Base-by-base conservation (phyloP, 2,113 vertebrate genomes). In the Aegithalos caudatus region DNA sequence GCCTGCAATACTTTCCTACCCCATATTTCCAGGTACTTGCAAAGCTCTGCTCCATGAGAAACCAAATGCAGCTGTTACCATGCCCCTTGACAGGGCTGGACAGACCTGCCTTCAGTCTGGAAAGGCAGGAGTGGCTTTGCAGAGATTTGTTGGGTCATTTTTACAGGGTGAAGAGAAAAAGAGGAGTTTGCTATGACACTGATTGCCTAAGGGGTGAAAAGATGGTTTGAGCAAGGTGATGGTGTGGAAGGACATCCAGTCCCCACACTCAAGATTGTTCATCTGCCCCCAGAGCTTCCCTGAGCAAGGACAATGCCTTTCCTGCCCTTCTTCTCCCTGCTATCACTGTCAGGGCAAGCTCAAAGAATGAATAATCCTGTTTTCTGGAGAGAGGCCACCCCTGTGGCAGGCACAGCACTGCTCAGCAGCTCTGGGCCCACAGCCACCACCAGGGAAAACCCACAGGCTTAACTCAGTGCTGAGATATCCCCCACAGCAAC, bases 371-470 rank as follows among this genome's bases (percentile, higher is more conserved):
- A 31, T 29, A 14, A 69, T 50, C 10, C 37, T 51, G 16, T 74
- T 70, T 50, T 37, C 50, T 66, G 67, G 53, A 76, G 20, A 54
- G 51, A 13, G 11, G 4, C 29, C 72, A 84, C 40, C 44, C 85
- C 80, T 4, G 2, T 2, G 27, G 73, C 22, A 48, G 51, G 42
- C 81, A 66, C 21, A 20, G 62, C n/a, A 7, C 47, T 4, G 11
- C 60, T 65, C 0, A 0, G 66, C 62, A 87, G 31, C 88, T n/a
- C 2, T 1, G 16, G n/a, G 28, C 60, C 31, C 0, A 0, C 67
- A 48, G 82, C 48, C 7, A 4, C 57, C 0, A 0, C 45, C 0
- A n/a, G 0, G 64, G 31, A 74, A 40, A 87, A 79, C 37, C 51
- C 4, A 11, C 13, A 44, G 47, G 71, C 38, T 90, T 31, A 86